Conservation (phyloP, 2,113 vertebrate genomes). For the Plecturocebus donacophilus region DNA sequence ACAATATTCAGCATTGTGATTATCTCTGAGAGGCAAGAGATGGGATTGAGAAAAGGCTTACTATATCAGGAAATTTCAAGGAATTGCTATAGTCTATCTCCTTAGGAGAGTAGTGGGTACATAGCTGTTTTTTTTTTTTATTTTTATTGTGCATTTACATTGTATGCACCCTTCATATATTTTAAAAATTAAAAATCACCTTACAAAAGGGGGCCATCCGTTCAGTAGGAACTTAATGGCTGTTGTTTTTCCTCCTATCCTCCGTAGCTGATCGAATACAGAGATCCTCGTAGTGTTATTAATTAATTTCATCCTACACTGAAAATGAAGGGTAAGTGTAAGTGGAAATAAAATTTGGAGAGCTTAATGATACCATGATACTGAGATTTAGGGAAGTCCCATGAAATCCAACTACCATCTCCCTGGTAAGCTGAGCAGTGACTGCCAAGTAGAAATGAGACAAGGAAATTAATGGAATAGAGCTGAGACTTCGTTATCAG, state of each 20-base stretch:
- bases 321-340: neutral
- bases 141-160: neutral
- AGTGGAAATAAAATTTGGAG: neutral
- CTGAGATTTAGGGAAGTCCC: neutral
- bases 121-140: conserved; percentile 1
- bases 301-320: neutral
- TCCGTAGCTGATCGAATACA: conserved; percentile 10
- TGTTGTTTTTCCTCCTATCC: neutral
- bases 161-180: neutral
- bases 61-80: neutral
- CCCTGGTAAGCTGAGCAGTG: neutral
- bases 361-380: neutral
- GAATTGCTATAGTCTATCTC: neutral
- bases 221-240: neutral
- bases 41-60: neutral
- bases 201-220: neutral
- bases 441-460: neutral
- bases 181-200: conserved; percentile 31
- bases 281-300: neutral
- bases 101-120: neutral
- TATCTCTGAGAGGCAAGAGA: neutral
- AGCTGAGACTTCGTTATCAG: neutral
- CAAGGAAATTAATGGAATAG: neutral
- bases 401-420: neutral
- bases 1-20: neutral